Evolutionary conservation across 2,888 invertebrate genomes (phyloP).

Genomic region (Folsomia candida): DNA sequence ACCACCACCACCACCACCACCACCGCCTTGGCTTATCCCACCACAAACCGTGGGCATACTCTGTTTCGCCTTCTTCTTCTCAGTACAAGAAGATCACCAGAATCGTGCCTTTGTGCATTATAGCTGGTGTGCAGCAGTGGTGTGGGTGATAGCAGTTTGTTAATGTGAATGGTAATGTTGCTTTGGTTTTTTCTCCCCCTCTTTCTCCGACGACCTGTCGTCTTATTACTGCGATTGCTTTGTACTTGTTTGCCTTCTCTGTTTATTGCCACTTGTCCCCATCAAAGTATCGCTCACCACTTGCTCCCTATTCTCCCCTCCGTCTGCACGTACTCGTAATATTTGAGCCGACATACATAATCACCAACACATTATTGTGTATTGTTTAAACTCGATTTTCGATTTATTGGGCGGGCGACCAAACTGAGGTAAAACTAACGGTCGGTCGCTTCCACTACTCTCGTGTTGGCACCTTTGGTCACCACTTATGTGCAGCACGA

Average conservation of each 20-base stretch:
- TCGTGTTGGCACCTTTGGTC: neutral
- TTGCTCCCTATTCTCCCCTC: neutral
- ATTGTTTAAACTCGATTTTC: neutral
- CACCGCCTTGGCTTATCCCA: neutral
- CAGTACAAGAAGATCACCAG: neutral
- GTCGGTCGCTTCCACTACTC: neutral
- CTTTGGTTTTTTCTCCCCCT: neutral
- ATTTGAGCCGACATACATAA: neutral
- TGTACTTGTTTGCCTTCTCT: neutral
- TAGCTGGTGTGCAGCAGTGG: constrained; percentile 7
- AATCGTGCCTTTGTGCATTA: neutral
- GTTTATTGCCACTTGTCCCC: neutral
- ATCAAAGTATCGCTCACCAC: neutral
- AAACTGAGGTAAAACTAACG: neutral
- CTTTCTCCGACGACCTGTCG: neutral
- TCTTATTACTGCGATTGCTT: neutral
- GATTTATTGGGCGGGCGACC: neutral
- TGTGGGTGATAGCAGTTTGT: constrained; percentile 38
- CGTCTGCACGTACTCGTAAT: neutral
- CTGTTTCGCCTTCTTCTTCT: neutral
- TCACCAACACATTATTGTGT: neutral
- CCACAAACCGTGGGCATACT: too few species aligned
- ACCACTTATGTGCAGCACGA: neutral
- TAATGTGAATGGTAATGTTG: neutral
- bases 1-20: neutral